A percentile compares a stretch with the other conserved stretches of the same genome.
Conservation (phyloP, 2,888 invertebrate species). For the Drosophila testacea region DNA sequence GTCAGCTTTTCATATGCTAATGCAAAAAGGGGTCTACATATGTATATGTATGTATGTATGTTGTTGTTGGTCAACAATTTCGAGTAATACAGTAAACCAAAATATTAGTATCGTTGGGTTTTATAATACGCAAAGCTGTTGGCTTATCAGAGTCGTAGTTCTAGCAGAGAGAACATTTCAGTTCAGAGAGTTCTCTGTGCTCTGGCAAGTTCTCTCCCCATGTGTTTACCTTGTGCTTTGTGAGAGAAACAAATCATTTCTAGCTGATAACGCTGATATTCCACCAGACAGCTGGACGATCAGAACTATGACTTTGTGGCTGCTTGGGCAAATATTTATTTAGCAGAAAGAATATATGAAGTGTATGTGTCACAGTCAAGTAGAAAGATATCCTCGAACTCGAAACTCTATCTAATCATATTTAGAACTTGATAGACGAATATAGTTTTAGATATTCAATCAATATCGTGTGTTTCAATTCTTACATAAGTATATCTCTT, state of each 20-base stretch:
- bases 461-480: neutral
- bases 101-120: constrained; percentile 14
- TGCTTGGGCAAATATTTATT: neutral
- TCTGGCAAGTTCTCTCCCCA: neutral
- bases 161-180: constrained; percentile 7
- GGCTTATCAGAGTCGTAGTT: constrained; percentile 39
- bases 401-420: neutral
- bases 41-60: neutral
- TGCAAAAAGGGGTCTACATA: neutral
- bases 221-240: constrained; percentile 49
- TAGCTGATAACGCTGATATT: constrained; percentile 46
- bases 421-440: neutral
- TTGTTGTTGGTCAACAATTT: constrained; percentile 1
- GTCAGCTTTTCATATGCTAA: constrained; percentile 39
- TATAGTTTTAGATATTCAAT: neutral
- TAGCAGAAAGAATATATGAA: neutral
- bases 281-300: constrained; percentile 51
- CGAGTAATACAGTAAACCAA: constrained; percentile 8
- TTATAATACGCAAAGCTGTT: constrained; percentile 15
- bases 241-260: constrained; percentile 33
- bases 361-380: neutral
- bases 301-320: neutral
- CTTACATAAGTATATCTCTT: neutral
- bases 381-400: neutral
- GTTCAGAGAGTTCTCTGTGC: neutral